phyloP scores from a whole-genome alignment of 2,797 vertebrate genomes.

The Avahi laniger region DNA sequence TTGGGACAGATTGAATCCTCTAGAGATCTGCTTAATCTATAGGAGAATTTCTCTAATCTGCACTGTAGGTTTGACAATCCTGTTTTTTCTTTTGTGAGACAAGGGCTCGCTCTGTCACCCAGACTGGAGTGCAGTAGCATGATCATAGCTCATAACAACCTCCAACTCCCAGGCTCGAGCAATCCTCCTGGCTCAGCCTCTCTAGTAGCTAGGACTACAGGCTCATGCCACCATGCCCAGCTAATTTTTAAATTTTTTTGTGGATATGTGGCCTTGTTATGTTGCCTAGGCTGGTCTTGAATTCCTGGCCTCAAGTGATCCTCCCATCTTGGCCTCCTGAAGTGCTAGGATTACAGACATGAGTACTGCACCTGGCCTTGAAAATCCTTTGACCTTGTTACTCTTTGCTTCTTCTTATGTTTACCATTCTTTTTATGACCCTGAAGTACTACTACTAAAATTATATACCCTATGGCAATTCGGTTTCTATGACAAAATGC shows the following conservation, averaged over 20 bases:
- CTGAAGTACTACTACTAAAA: neutral
- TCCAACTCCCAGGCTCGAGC: neutral
- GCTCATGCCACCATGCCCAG: neutral
- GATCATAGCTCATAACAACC: neutral
- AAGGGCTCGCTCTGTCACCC: neutral
- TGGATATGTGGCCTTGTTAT: neutral
- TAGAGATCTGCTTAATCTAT: neutral
- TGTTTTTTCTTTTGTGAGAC: neutral
- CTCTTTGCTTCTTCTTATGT: neutral
- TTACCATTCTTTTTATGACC: slow-evolving; percentile 20
- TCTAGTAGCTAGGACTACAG: neutral
- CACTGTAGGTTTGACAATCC: neutral
- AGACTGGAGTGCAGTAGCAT: neutral
- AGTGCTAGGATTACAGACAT: neutral
- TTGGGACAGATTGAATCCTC: neutral
- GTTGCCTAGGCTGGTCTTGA: neutral
- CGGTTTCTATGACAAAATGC: neutral
- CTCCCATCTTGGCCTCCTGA: neutral
- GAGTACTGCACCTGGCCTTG: neutral
- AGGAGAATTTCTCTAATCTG: neutral
- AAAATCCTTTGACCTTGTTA: neutral
- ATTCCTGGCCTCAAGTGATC: neutral
- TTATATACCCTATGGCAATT: neutral
- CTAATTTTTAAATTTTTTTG: neutral
- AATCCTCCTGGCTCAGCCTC: neutral